Evolutionary conservation across 1,140 invertebrate genomes (phyloP), one percentile per base, ranked within the genome.

Genomic region (Heliconius nattereri): DNA sequence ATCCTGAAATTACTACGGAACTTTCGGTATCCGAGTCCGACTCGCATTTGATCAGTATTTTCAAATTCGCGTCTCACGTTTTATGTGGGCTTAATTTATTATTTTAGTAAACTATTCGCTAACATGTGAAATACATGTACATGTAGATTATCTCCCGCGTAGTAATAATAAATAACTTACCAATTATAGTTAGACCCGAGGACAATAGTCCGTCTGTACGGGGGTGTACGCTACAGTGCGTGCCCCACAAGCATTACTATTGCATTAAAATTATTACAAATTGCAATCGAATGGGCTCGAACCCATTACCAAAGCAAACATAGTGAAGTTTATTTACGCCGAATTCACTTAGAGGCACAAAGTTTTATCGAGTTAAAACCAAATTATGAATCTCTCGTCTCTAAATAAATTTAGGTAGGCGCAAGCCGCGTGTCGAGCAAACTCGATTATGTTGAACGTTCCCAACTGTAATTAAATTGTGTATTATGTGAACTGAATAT

Each of bases 201-300:
- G 66, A 90, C 88, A 87, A 87, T 88, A 78, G 82, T 60, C 54
- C 60, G 66, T 79, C 79, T 81, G 13, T 13, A 45, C 9, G 77
- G 77, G 87, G 85, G 85, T 81, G 83, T 78, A 82, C 73, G 84
- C 60, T 77, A 85, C 84, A 86, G 84, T 86, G 85, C 81, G 83
- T 82, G 83, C 75, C 78, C 81, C 72, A 75, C 78, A 81, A 85
- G 79, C 86, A 89, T 88, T 86, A 89, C 84, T 88, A 84, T 76
- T 85, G 83, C 87, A 91, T 93, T 92, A 89, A 91, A 91, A 90
- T 92, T 89, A 91, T 93, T 91, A 91, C 91, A 93, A 92, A 92
- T 93, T 87, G 88, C 83, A 80, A 89, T 90, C 85, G 84, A 85
- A 92, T 92, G 88, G 89, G 88, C 83, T 85, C 87, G 87, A 90